Conservation (phyloP, 1,140 invertebrate species). For the Bombus affinis region DNA sequence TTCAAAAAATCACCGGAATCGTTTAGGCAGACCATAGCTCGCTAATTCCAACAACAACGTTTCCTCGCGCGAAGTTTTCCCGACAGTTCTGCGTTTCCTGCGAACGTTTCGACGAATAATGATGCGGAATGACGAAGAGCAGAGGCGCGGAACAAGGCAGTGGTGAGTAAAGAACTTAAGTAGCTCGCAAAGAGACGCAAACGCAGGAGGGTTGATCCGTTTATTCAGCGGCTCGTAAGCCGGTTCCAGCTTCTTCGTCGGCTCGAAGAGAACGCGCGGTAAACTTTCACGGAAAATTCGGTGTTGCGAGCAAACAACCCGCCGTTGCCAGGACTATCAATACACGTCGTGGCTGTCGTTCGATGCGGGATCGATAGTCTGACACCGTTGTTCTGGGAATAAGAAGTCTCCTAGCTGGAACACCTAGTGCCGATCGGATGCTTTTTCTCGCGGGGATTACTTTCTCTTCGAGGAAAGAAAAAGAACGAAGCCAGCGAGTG, state of each 20-base stretch:
- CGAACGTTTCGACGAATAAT: constrained; percentile 51
- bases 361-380: constrained; percentile 64
- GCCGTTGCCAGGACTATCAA: constrained; percentile 45
- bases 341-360: constrained; percentile 56
- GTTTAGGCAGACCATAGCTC: neutral
- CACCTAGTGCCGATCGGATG: constrained; percentile 27
- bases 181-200: constrained; percentile 57
- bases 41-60: neutral
- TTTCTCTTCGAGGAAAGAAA: constrained; percentile 37
- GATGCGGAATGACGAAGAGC: constrained; percentile 45
- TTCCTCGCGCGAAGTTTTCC: neutral
- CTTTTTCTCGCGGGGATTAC: constrained; percentile 60
- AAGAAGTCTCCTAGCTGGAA: constrained; percentile 25
- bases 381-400: constrained; percentile 20
- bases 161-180: constrained; percentile 57
- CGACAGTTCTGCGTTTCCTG: neutral
- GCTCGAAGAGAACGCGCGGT: constrained; percentile 45
- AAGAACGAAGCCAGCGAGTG: neutral
- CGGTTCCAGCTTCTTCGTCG: constrained; percentile 54
- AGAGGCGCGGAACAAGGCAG: neutral
- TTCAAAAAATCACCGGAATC: neutral
- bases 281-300: constrained; percentile 67
- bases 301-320: constrained; percentile 66
- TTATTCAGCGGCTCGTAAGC: constrained; percentile 70
- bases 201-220: constrained; percentile 62